These are phyloP conservation scores for Nymphalis urticae DNA, from an alignment of 2,888 invertebrate species.

Conservation along the genomic window DNA sequence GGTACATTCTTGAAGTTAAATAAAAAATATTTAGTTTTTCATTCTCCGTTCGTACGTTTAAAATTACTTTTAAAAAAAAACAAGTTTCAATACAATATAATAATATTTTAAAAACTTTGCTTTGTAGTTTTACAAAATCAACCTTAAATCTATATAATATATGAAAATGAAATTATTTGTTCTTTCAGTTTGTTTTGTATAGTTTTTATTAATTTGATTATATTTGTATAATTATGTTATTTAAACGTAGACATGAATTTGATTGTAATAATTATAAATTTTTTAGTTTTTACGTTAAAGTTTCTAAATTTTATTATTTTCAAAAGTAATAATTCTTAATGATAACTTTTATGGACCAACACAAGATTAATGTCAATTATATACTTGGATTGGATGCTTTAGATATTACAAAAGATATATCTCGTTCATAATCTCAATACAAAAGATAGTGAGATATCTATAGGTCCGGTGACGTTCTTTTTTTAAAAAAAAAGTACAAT, in stretches of 20 bases:
- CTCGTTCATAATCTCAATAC: constrained; percentile 23
- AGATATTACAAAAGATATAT: constrained; percentile 23
- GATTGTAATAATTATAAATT: background rate
- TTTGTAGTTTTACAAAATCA: too few species aligned
- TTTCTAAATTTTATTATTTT: background rate
- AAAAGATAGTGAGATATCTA: constrained; percentile 2
- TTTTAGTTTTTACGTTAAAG: background rate
- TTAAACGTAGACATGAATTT: background rate
- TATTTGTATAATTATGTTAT: too few species aligned
- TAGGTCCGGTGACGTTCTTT: background rate
- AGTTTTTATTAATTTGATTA: too few species aligned
- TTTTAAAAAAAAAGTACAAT: background rate
- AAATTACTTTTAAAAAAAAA: too few species aligned
- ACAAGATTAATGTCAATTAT: constrained; percentile 68
- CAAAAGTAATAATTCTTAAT: constrained; percentile 4
- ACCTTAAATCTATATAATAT: too few species aligned
- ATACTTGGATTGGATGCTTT: constrained; percentile 47
- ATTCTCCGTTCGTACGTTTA: too few species aligned
- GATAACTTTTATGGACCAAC: constrained; percentile 59
- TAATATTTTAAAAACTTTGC: too few species aligned
- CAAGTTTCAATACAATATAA: too few species aligned
- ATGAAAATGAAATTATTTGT: too few species aligned
- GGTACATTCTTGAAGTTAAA: too few species aligned
- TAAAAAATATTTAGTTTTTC: too few species aligned
- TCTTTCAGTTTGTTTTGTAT: too few species aligned